Evolutionary conservation across 1,140 invertebrate genomes (phyloP).

Genomic region (Patella vulgata): DNA sequence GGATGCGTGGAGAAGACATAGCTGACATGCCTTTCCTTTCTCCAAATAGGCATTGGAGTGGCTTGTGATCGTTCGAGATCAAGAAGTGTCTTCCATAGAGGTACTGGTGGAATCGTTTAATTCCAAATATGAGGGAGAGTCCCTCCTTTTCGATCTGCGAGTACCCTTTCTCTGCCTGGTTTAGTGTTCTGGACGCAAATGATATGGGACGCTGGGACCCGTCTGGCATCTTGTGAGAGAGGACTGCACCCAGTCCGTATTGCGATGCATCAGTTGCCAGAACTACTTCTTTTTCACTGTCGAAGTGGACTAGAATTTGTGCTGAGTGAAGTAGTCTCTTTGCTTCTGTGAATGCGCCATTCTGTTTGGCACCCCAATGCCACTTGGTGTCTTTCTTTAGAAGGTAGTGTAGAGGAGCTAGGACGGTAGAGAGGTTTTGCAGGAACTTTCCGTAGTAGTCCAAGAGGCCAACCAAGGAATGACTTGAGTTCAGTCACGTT

Average conservation of each 20-base stretch:
- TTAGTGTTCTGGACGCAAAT: slow-evolving; percentile 60
- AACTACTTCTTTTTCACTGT: slow-evolving; percentile 8
- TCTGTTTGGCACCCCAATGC: neutral
- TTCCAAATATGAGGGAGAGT: slow-evolving; percentile 66
- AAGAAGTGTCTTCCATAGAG: slow-evolving; percentile 38
- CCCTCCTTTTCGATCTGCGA: slow-evolving; percentile 68
- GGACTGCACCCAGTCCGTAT: slow-evolving; percentile 22
- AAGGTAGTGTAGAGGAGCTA: neutral
- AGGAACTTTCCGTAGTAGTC: slow-evolving; percentile 24
- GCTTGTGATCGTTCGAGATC: neutral
- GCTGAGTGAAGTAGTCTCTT: neutral
- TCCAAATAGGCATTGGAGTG: neutral
- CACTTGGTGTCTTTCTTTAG: neutral
- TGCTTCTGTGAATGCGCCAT: neutral
- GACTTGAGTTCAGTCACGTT: slow-evolving; percentile 5
- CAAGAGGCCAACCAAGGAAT: slow-evolving; percentile 17
- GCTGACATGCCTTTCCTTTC: neutral
- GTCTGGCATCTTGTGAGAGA: slow-evolving; percentile 19
- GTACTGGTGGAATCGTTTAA: slow-evolving; percentile 69
- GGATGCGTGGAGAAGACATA: neutral
- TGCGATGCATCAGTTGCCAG: slow-evolving; percentile 20
- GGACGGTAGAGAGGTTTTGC: slow-evolving; percentile 14
- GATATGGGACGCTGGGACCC: slow-evolving; percentile 47
- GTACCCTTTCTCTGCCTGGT: slow-evolving; percentile 55
- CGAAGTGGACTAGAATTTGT: slow-evolving; percentile 21